Base-by-base conservation (phyloP, 1,140 invertebrate species). In the Meloidogyne floridensis region DNA sequence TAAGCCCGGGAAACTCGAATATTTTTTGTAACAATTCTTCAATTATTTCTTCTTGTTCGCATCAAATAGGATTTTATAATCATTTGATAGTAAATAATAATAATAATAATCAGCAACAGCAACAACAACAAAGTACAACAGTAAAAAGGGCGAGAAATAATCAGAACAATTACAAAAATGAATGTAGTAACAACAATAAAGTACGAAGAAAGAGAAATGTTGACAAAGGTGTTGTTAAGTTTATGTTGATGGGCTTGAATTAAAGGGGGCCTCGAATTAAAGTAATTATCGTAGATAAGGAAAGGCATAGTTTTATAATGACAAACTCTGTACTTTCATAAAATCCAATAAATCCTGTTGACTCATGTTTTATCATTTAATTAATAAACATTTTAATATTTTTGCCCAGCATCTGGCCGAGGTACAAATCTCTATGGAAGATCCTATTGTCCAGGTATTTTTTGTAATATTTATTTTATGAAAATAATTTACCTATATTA, bases 341-440 rank as follows among this genome's bases (percentile, higher is more conserved):
- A 47, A 47, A 47, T 6, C 7, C 4, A 47, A 47, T 47, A 47
- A 47, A 47, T 47, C 3, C 32, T 32, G 0, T 32, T 32, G 1
- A 32, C 32, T 1, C 32, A 1, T 32, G 32, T 32, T 32, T 32
- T 47, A 13, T 42, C 9, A 47, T 11, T 72, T 32, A 72, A 72
- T 32, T 11, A 47, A 32, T 47, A 42, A 72, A 42, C 8, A 32
- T 72, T 11, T 32, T 0, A 47, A 42, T 76, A 59, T 47, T 72
- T 42, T 13, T 75, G 15, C 73, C 65, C 9, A 80, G 80, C 76
- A 47, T 80, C 72, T 15, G 80, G 72, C 53, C 82, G 88, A 32
- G 87, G 87, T 5, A 89, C 87, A 43, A 89, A 89, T 82, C 76
- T 89, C 8, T 89, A 89, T 75, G 87, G 87, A n/a, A 72, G 87